phyloP scores from a whole-genome alignment of 2,888 invertebrate genomes.

The Melikaiella ostensackeni region DNA sequence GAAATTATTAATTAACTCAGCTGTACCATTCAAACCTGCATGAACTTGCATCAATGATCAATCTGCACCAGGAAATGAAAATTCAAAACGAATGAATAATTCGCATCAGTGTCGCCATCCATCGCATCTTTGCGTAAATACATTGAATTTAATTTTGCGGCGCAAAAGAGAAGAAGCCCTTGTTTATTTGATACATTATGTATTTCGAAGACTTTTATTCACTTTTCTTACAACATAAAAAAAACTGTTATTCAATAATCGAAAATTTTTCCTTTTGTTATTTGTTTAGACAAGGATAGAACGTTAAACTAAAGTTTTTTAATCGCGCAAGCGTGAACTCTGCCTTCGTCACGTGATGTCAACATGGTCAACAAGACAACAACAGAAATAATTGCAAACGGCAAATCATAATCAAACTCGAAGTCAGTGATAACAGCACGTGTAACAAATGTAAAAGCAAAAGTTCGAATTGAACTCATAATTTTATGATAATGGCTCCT shows the following conservation, averaged over 20 bases:
- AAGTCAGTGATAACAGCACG: background rate
- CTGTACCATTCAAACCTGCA: too few relatives aligned
- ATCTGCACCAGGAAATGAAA: background rate
- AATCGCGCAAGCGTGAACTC: background rate
- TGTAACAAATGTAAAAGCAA: background rate
- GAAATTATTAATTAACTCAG: background rate
- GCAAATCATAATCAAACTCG: too few relatives aligned
- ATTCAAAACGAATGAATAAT: background rate
- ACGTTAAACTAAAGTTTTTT: background rate
- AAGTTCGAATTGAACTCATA: background rate
- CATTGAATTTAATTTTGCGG: background rate
- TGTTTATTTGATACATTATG: background rate
- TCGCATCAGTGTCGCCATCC: background rate
- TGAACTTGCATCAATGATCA: too few relatives aligned
- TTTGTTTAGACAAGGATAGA: background rate
- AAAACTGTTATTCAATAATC: background rate
- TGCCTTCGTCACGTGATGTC: background rate
- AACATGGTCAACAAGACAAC: background rate
- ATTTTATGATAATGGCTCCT: slow-evolving; percentile 7
- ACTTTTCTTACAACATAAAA: background rate
- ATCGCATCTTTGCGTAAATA: background rate
- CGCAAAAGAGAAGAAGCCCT: background rate
- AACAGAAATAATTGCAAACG: too few relatives aligned
- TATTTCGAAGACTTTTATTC: background rate
- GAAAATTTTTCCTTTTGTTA: background rate